Conservation (phyloP, 1,140 invertebrate species). For the Anagrus nilaparvatae region DNA sequence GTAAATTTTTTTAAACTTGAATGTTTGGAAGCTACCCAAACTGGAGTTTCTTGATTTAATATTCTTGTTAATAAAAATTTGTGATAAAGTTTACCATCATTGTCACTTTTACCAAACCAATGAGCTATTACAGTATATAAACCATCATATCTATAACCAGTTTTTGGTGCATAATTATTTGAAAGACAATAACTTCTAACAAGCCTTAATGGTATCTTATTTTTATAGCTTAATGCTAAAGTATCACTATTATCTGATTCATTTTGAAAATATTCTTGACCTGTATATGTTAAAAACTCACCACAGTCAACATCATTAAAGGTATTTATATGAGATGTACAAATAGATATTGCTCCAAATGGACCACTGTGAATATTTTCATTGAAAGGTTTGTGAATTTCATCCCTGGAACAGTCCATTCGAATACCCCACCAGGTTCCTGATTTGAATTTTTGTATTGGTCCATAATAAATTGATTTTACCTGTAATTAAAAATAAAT, state of each 20-base stretch:
- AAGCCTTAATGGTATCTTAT: constrained; percentile 31
- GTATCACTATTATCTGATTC: constrained; percentile 19
- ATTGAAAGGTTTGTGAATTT: constrained; percentile 31
- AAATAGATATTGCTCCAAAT: constrained; percentile 33
- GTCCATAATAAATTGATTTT: constrained; percentile 28
- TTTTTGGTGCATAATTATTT: constrained; percentile 34
- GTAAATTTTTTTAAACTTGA: background rate
- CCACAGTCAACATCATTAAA: constrained; percentile 32
- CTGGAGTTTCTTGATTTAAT: constrained; percentile 21
- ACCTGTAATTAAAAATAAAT: no score
- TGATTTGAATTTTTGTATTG: constrained; percentile 23
- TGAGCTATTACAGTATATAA: constrained; percentile 29
- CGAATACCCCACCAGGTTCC: constrained; percentile 40
- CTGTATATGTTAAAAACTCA: constrained; percentile 31
- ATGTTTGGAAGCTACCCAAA: constrained; percentile 12
- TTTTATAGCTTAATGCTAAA: constrained; percentile 29
- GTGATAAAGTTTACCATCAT: constrained; percentile 25
- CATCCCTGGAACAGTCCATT: constrained; percentile 34
- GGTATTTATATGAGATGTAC: constrained; percentile 24
- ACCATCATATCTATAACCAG: constrained; percentile 37
- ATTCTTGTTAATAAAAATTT: constrained; percentile 33
- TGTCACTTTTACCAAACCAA: constrained; percentile 27
- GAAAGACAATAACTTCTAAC: constrained; percentile 32
- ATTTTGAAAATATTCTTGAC: constrained; percentile 20
- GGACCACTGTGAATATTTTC: constrained; percentile 31